Base-by-base conservation (phyloP, 2,113 vertebrate species). In the Sturnus vulgaris region DNA sequence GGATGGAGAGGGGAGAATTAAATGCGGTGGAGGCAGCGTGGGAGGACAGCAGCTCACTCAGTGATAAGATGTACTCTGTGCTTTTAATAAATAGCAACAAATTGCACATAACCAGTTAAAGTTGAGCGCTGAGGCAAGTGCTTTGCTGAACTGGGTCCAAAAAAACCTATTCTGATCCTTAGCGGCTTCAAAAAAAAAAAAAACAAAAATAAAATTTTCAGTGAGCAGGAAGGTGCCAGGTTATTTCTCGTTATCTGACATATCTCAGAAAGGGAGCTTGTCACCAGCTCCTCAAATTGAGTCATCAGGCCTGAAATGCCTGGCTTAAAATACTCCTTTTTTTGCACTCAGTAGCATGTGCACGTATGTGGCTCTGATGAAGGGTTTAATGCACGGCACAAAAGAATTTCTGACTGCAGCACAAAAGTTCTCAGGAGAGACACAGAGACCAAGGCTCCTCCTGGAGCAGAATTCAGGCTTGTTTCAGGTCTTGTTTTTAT, bases 81-180 rank as follows among this genome's bases (percentile, higher is more conserved):
- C 91, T 95, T 94, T 95, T 96, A 96, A 96, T 95, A 95, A 96
- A 96, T 73, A 94, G 85, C 93, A 95, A 96, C 93, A 95, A 95
- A 96, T 90, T 77, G 78, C 94, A 95, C 15, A 8, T 7, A 95
- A 33, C 75, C 91, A 76, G 93, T 61, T 89, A 6, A 73, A 95
- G 83, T 60, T 55, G 57, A 93, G 76, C 24, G 31, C 60, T 6
- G 44, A 96, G 78, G 84, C 78, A 68, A 95, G 53, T 82, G 57
- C 78, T 95, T 92, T 72, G 46, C 94, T 94, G 82, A 95, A 88
- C 78, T 2, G 19, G 47, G 50, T 69, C 94, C 94, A 95, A 79
- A 81, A 86, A 86, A 81, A 35, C 23, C 66, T 76, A 40, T 95
- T 95, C 87, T 88, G 57, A 90, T 72, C 78, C 73, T 79, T 23